Evolutionary conservation across 1,140 invertebrate genomes (phyloP).

Genomic region (Macrobrachium rosenbergii): DNA sequence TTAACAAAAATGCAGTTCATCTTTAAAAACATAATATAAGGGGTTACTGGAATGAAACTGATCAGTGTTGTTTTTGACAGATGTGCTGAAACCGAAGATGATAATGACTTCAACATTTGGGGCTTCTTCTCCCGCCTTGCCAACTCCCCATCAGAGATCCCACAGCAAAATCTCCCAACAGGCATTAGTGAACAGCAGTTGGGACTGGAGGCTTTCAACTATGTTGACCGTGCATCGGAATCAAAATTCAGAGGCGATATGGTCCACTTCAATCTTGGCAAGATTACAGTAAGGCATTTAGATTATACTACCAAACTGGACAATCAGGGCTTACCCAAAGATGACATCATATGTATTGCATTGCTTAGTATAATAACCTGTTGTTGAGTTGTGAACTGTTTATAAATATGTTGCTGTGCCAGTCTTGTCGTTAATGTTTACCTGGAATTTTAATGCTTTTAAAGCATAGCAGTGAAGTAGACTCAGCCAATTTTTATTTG

Average conservation of each 20-base stretch:
- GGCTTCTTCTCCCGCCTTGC: conserved; percentile 12
- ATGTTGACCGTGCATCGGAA: conserved; percentile 61
- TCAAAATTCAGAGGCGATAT: conserved; percentile 62
- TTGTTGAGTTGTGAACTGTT: too few species aligned
- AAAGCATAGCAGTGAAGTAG: too few species aligned
- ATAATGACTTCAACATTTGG: conserved; percentile 59
- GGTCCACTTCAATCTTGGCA: conserved; percentile 34
- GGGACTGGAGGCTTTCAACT: conserved; percentile 63
- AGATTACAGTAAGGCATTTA: conserved; percentile 35
- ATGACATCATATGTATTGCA: neutral
- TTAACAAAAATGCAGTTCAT: too few species aligned
- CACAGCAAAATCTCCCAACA: conserved; percentile 30
- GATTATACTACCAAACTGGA: neutral
- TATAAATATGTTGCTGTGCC: too few species aligned
- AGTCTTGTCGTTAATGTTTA: too few species aligned
- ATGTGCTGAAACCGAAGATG: conserved; percentile 62
- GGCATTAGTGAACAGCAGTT: conserved; percentile 57
- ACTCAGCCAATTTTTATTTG: too few species aligned
- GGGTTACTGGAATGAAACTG: neutral
- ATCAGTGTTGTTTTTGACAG: conserved; percentile 29
- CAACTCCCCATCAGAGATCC: conserved; percentile 18
- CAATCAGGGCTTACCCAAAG: neutral
- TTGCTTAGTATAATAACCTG: too few species aligned
- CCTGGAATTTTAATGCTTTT: too few species aligned
- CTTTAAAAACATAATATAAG: too few species aligned